Evolutionary conservation across 2,797 vertebrate genomes (phyloP).

Genomic region (Microhierax caerulescens): DNA sequence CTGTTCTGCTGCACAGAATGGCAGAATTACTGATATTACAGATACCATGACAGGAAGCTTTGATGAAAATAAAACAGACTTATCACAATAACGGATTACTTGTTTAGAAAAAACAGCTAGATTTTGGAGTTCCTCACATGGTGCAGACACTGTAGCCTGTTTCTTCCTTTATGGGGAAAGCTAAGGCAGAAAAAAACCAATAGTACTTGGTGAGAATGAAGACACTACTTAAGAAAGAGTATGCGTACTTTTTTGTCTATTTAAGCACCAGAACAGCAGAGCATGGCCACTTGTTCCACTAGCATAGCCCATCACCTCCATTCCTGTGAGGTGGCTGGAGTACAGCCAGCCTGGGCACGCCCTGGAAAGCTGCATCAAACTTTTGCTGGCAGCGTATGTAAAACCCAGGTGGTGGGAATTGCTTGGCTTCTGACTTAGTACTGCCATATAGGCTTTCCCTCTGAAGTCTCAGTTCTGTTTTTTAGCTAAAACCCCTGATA

Average conservation of each 20-base stretch:
- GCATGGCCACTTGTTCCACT: not conserved
- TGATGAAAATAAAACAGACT: not conserved
- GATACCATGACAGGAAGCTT: not conserved
- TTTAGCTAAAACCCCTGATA: not conserved
- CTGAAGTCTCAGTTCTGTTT: not conserved
- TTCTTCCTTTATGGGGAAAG: not conserved
- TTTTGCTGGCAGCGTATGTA: not conserved
- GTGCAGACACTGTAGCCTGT: not conserved
- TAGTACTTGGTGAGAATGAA: not conserved
- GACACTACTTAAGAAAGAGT: not conserved
- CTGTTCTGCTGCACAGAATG: not conserved
- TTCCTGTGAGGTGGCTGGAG: not conserved
- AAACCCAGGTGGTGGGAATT: not conserved
- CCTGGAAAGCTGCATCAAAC: not conserved
- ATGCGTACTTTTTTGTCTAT: not conserved
- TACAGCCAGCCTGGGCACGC: not conserved
- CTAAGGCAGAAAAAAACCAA: not conserved
- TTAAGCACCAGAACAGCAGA: not conserved
- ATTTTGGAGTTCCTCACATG: rapidly evolving
- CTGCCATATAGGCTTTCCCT: not conserved
- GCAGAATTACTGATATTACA: not conserved
- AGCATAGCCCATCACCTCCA: not conserved
- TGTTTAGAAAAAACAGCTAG: not conserved
- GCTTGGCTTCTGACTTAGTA: not conserved
- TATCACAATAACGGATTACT: not conserved